Percentiles rank a stretch among this genome's conserved stretches.
Conservation (phyloP, 23 tunicate species). For the Halocynthia aurantium region DNA sequence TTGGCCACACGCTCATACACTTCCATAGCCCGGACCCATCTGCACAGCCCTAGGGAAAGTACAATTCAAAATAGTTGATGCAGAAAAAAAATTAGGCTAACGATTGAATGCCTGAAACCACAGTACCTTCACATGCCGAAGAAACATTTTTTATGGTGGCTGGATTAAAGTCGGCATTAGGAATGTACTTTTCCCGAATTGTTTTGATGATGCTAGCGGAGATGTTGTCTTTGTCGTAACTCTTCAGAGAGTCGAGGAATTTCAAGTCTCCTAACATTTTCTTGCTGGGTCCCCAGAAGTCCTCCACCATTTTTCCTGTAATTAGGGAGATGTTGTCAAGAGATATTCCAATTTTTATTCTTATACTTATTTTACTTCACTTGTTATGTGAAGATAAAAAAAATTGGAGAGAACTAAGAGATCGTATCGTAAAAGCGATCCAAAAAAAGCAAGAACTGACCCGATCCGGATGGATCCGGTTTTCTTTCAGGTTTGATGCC, state of each 20-base stretch:
- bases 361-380: neutral
- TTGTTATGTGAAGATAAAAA: neutral
- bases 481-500: constrained; percentile 94
- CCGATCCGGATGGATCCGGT: constrained; percentile 96
- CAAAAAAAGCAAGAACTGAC: constrained; percentile 12
- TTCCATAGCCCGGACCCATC: constrained; percentile 99
- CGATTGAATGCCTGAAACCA: no score
- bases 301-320: constrained; percentile 94
- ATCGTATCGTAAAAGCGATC: neutral
- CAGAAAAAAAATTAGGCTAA: no score
- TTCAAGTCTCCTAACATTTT: constrained; percentile 92
- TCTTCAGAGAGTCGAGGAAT: constrained; percentile 78
- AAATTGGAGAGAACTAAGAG: neutral
- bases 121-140: constrained; percentile 92
- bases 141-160: constrained; percentile 82
- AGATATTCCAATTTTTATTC: neutral
- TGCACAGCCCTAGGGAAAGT: constrained; percentile 52
- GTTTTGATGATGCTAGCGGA: constrained; percentile 76
- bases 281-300: constrained; percentile 96
- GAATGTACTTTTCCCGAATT: constrained; percentile 87
- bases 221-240: constrained; percentile 94
- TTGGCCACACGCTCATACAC: constrained; percentile 93
- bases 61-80: no score
- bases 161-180: constrained; percentile 85
- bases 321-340: neutral